phyloP scores from a whole-genome alignment of 2,888 invertebrate species.

The Dryobotodes eremita region DNA sequence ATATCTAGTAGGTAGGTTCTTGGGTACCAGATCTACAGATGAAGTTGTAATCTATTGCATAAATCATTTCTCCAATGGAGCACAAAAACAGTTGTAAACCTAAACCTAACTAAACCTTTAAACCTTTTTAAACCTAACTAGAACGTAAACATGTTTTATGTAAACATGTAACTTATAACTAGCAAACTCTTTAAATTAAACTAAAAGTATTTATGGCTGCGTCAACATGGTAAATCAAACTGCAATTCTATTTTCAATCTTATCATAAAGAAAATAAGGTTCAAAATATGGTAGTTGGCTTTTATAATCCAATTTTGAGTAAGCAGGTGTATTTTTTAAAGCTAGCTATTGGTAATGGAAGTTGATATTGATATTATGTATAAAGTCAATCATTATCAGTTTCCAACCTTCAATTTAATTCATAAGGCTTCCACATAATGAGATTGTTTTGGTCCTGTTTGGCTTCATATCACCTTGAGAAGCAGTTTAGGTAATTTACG shows the following conservation, averaged over 20 bases:
- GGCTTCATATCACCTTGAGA: conserved; percentile 64
- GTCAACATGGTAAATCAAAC: conserved; percentile 11
- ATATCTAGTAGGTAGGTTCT: too few relatives aligned
- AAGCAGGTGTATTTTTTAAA: neutral
- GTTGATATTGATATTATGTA: conserved; percentile 38
- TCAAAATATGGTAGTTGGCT: neutral
- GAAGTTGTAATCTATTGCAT: neutral
- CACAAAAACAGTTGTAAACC: neutral
- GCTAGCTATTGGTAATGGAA: neutral
- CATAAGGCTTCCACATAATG: conserved; percentile 64
- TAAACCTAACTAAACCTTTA: too few relatives aligned
- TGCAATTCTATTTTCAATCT: conserved; percentile 9
- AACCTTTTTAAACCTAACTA: conserved; percentile 16
- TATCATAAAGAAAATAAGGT: fast-evolving
- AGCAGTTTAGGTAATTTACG: conserved; percentile 43
- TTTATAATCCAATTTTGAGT: conserved; percentile 1
- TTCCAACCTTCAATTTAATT: conserved; percentile 54
- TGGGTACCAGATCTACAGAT: conserved; percentile 3
- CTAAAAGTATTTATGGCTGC: conserved; percentile 21
- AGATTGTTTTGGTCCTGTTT: conserved; percentile 67
- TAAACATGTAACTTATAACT: conserved; percentile 45
- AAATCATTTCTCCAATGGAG: neutral
- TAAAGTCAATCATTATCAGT: conserved; percentile 43
- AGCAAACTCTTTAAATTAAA: conserved; percentile 22
- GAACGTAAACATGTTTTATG: conserved; percentile 21